A percentile compares a stretch with the other conserved stretches of the same genome.
These are phyloP conservation scores for Pseudocheirus occidentalis DNA, from an alignment of 2,797 vertebrate species.

Conservation along the genomic window DNA sequence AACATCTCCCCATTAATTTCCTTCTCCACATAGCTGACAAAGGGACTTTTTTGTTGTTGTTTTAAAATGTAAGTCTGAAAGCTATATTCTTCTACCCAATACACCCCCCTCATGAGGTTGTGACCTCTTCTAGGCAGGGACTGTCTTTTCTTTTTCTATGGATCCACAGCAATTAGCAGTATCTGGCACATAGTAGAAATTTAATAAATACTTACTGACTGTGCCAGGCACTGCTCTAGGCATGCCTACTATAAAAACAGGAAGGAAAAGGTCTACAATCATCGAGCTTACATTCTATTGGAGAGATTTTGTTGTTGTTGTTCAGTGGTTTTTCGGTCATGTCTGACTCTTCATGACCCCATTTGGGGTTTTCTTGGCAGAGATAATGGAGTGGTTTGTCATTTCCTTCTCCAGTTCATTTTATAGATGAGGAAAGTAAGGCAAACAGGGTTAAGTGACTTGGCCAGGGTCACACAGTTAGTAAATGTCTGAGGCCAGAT, in stretches of 20 bases:
- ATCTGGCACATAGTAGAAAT: background rate
- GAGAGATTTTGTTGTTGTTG: background rate
- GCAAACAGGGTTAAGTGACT: background rate
- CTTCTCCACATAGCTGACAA: background rate
- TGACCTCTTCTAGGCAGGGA: background rate
- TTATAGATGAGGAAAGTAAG: background rate
- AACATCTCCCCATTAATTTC: background rate
- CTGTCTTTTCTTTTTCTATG: background rate
- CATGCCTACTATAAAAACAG: background rate
- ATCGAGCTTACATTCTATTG: background rate
- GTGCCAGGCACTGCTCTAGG: background rate
- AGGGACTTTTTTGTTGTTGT: background rate
- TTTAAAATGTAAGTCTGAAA: background rate
- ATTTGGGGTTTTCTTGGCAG: background rate
- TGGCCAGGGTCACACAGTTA: background rate
- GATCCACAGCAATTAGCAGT: background rate
- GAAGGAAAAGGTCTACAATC: background rate
- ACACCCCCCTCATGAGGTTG: background rate
- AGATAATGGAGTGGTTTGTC: too few species aligned
- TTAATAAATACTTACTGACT: background rate
- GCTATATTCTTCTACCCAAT: background rate
- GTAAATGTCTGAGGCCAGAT: background rate
- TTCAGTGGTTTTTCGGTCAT: background rate
- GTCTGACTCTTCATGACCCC: background rate
- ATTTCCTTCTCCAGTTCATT: too few species aligned